phyloP scores from a whole-genome alignment of 2,888 invertebrate genomes.

The Euproctis similis region DNA sequence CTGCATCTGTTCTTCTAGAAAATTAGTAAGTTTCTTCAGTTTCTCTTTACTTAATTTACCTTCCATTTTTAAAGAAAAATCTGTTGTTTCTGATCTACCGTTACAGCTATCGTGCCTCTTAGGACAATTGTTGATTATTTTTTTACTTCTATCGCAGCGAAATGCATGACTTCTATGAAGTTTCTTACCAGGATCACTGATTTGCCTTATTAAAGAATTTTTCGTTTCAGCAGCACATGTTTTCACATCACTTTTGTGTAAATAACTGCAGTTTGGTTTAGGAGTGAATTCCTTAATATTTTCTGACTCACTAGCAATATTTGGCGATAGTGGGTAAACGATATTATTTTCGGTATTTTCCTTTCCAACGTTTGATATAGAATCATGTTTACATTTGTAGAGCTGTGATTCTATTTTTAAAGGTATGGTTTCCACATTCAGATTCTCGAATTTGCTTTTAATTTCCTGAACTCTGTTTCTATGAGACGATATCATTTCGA shows the following conservation, averaged over 20 bases:
- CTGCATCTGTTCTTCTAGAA: slow-evolving; percentile 62
- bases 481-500: slow-evolving; percentile 63
- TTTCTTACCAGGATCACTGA: slow-evolving; percentile 71
- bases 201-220: slow-evolving; percentile 53
- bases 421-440: slow-evolving; percentile 46
- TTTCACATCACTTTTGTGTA: slow-evolving; percentile 54
- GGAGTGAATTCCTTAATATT: slow-evolving; percentile 28
- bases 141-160: slow-evolving; percentile 66
- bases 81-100: slow-evolving; percentile 54
- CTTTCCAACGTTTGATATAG: slow-evolving; percentile 15
- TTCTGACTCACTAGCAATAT: slow-evolving; percentile 26
- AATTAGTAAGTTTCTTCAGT: slow-evolving; percentile 51
- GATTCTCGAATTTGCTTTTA: slow-evolving; percentile 78
- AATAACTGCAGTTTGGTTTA: slow-evolving; percentile 55
- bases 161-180: slow-evolving; percentile 78
- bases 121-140: slow-evolving; percentile 34
- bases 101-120: slow-evolving; percentile 58
- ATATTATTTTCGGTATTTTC: slow-evolving; percentile 15
- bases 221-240: slow-evolving; percentile 43
- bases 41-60: slow-evolving; percentile 57
- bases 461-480: slow-evolving; percentile 78
- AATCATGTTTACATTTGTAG: slow-evolving; percentile 25
- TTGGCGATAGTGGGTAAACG: slow-evolving; percentile 20
- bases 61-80: slow-evolving; percentile 51
- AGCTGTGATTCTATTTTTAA: slow-evolving; percentile 12